These are phyloP conservation scores for Heliconius ethilla DNA, from an alignment of 2,888 invertebrate genomes.

Conservation along the genomic window DNA sequence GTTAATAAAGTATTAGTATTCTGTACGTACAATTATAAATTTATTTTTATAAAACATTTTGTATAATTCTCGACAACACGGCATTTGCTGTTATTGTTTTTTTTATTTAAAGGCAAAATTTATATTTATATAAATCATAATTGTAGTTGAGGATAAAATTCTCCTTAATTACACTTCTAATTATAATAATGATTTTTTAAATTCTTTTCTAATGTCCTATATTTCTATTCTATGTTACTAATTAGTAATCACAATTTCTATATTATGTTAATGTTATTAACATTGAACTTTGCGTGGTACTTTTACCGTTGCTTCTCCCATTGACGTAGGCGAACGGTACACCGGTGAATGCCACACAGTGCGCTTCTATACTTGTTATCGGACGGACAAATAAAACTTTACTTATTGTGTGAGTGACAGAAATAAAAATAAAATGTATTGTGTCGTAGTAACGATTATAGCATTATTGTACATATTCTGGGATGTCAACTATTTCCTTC, in stretches of 20 bases:
- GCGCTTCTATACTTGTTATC: slow-evolving; percentile 13
- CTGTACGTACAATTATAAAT: too few relatives aligned
- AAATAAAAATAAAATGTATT: slow-evolving; percentile 60
- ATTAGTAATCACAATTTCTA: not conserved
- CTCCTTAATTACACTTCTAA: too few relatives aligned
- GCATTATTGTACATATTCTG: slow-evolving; percentile 86
- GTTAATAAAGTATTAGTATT: too few relatives aligned
- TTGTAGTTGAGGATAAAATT: too few relatives aligned
- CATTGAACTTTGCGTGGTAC: not conserved
- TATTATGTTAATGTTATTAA: not conserved
- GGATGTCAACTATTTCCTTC: slow-evolving; percentile 91
- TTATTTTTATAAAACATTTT: not conserved
- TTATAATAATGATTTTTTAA: not conserved
- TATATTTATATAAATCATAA: too few relatives aligned
- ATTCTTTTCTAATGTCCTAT: not conserved
- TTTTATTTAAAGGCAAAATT: not conserved
- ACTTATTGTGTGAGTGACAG: not conserved
- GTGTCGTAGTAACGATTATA: slow-evolving; percentile 64
- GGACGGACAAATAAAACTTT: slow-evolving; percentile 18
- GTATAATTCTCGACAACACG: too few relatives aligned
- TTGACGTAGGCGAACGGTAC: slow-evolving; percentile 5
- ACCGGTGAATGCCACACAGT: slow-evolving; percentile 22
- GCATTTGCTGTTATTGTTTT: too few relatives aligned
- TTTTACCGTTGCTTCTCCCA: slow-evolving; percentile 12
- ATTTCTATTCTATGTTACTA: not conserved